A percentile compares a stretch with the other conserved stretches of the same genome.
Conservation (phyloP, 2,888 invertebrate genomes). For the Leucophora obtusa region DNA sequence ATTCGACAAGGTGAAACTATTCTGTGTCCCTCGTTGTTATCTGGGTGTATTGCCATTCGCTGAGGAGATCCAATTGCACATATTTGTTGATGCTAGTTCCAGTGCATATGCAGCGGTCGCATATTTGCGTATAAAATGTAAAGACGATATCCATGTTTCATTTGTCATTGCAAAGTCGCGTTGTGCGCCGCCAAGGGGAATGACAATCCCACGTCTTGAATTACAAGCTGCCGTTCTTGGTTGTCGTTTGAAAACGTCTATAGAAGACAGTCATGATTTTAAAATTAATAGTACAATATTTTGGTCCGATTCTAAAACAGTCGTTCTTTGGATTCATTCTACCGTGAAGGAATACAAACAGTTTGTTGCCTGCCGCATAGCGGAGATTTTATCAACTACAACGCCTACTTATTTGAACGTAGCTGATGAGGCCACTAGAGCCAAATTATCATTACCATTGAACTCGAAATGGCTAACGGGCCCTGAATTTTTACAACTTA, state of each 20-base stretch:
- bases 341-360: constrained; percentile 59
- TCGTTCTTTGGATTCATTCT: constrained; percentile 46
- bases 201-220: constrained; percentile 51
- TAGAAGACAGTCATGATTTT: constrained; percentile 31
- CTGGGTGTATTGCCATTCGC: constrained; percentile 8
- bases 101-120: constrained; percentile 53
- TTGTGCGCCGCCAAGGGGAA: no score
- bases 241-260: constrained; percentile 29
- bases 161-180: constrained; percentile 51
- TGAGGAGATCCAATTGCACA: constrained; percentile 30
- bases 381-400: constrained; percentile 43
- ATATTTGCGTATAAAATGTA: constrained; percentile 38
- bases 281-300: no score
- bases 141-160: constrained; percentile 37
- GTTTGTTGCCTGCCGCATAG: no score
- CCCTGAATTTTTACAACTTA: constrained; percentile 13
- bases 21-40: constrained; percentile 35
- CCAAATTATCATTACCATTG: background rate
- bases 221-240: constrained; percentile 54
- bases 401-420: constrained; percentile 19
- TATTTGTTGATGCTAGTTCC: constrained; percentile 42
- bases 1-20: constrained; percentile 19
- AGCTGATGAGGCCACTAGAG: constrained; percentile 43
- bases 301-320: constrained; percentile 24
- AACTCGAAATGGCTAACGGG: constrained; percentile 17